Conservation (phyloP, 2,797 vertebrate genomes). For the Gastrophryne carolinensis region DNA sequence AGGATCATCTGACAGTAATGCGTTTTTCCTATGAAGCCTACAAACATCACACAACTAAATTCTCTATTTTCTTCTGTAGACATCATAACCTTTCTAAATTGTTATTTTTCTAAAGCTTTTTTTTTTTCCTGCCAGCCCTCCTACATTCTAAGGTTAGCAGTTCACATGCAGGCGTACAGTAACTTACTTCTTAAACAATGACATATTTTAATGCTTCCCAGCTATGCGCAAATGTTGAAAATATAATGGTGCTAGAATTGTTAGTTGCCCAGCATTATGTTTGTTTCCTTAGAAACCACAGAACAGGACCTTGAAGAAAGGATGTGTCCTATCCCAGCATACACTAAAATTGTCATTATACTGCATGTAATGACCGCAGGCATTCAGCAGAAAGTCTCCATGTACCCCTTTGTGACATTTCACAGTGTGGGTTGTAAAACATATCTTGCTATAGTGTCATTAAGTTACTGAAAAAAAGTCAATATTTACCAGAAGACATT, state of each 20-base stretch:
- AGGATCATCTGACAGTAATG: not conserved
- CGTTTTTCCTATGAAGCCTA: not conserved
- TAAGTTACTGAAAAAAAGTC: not conserved
- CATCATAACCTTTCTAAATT: not conserved
- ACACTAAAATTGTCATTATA: constrained; percentile 33
- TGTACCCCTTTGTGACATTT: not conserved
- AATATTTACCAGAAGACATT: not conserved
- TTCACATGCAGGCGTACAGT: not conserved
- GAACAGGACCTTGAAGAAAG: constrained; percentile 27
- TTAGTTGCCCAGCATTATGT: constrained; percentile 11
- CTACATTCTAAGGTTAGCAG: not conserved
- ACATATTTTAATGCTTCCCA: constrained; percentile 43
- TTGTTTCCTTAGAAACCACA: constrained; percentile 23
- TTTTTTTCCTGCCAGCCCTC: not conserved
- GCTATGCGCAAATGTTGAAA: constrained; percentile 25
- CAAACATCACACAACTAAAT: not conserved
- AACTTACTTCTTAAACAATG: not conserved
- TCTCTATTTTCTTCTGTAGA: not conserved
- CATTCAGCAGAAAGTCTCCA: not conserved
- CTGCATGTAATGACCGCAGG: not conserved
- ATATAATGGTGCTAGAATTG: constrained; percentile 23
- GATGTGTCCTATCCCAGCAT: not conserved
- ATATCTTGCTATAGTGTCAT: not conserved
- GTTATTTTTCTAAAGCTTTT: not conserved
- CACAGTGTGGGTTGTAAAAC: constrained; percentile 1